Evolutionary conservation across 2,797 vertebrate species (phyloP), one percentile per base, ranked within the genome.

Genomic region (Chlorospingus semifuscus): DNA sequence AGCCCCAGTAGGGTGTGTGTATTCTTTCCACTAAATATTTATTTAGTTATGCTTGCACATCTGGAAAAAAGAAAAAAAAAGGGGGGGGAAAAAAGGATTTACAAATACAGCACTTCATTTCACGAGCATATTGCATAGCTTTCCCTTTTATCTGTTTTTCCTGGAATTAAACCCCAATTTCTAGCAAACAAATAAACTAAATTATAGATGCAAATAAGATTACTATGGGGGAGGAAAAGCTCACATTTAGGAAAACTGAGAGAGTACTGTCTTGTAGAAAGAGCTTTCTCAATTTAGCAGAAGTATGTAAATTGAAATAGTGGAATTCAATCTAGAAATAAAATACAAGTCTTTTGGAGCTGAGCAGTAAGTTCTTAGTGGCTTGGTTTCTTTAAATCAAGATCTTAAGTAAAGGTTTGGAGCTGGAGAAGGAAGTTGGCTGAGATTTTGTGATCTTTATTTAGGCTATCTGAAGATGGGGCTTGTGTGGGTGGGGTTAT

Each of bases 11-110:
- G 89, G 90, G 56, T 77, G 75, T 80, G 8, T 19, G 53, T 90
- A 63, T 90, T 95, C 34, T 89, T 92, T 89, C 87, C 4, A 39
- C 37, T 80, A 61, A 74, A 55, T 95, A 80, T 92, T 96, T 96
- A 47, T 90, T 95, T 84, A 77, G 68, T 29, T 93, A 56, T 68
- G 71, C 64, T 87, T 93, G 81, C 50, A 82, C 83, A 93, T 93
- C 83, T 90, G 88, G 88, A 0, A 4, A n/a, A 72, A 57, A 12
- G 74, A 66, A 0, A 3, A 27, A 32, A 72, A 57, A 15, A 4
- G 24, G 3, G 22, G 24, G 15, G 9, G 3, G 4, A 8, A 26
- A 21, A 11, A 36, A 11, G 8, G 30, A 24, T 13, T 30, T 59
- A 47, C 15, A 56, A 86, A 61, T 50, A 44, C 0, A 83, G 64